Percentiles rank a stretch among this genome's conserved stretches.
Conservation (phyloP, 2,113 vertebrate genomes). For the Tragelaphus imberbis region DNA sequence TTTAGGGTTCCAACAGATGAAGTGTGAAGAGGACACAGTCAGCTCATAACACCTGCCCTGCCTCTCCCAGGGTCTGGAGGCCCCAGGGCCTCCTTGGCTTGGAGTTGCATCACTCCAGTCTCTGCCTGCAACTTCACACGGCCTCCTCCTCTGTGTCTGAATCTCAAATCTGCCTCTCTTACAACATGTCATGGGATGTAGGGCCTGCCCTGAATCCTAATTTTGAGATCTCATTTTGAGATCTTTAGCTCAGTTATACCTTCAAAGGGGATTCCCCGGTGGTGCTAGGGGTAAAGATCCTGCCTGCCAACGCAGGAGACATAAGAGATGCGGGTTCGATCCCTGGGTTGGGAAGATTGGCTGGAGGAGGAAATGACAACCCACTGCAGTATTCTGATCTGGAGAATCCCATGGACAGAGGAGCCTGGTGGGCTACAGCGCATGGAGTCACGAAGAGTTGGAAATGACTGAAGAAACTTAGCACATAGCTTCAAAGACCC, state of each 20-base stretch:
- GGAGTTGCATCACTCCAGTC: rapidly evolving
- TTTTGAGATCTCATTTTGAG: not conserved
- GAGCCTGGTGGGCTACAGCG: not conserved
- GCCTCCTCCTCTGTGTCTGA: not conserved
- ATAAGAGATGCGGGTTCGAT: not conserved
- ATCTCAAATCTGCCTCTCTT: not conserved
- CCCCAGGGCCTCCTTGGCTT: not conserved
- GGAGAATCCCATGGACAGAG: not conserved
- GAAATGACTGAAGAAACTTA: not conserved
- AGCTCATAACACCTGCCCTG: no score
- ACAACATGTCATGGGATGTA: not conserved
- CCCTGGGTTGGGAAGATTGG: not conserved
- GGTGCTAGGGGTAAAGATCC: not conserved
- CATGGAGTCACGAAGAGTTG: not conserved
- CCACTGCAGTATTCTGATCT: not conserved
- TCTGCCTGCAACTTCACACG: not conserved
- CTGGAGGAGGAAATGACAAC: not conserved
- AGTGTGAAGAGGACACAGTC: not conserved
- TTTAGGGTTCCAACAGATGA: rapidly evolving
- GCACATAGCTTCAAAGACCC: not conserved
- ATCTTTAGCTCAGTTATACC: not conserved
- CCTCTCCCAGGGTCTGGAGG: not conserved
- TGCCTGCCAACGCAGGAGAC: not conserved
- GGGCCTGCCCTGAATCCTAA: not conserved
- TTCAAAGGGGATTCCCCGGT: not conserved